Percentiles rank a stretch among this genome's conserved stretches.
Conservation (phyloP, 2,113 vertebrate genomes). For the Psilopsiagon aymara region DNA sequence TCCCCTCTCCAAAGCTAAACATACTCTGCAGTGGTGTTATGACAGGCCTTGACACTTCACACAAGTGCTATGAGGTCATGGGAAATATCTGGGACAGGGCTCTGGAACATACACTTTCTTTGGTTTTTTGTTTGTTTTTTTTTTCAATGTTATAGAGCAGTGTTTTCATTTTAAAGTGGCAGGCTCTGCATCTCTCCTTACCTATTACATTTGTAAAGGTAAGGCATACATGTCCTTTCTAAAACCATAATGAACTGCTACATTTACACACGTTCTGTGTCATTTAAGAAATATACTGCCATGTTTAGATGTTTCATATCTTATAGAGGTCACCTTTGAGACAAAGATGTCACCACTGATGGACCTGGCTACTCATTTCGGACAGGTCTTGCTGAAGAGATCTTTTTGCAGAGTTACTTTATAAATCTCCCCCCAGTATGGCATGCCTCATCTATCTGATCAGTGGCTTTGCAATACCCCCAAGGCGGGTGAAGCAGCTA, state of each 20-base stretch:
- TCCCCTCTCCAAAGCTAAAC: neutral
- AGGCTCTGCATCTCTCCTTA: neutral
- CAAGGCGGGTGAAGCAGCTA: neutral
- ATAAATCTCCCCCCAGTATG: neutral
- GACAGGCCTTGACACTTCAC: neutral
- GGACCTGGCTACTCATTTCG: neutral
- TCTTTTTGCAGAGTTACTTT: neutral
- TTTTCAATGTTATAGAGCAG: neutral
- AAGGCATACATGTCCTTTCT: neutral
- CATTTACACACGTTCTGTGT: neutral
- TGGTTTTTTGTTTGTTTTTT: neutral
- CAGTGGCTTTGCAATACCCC: neutral
- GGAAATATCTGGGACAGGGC: neutral
- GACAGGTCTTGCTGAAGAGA: neutral
- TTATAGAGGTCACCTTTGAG: neutral
- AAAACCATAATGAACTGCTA: neutral
- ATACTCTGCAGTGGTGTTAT: accelerated
- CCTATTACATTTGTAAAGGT: neutral
- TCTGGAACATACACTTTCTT: neutral
- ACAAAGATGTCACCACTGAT: neutral
- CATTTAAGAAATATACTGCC: neutral
- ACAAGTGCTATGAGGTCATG: neutral
- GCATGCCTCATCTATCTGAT: neutral
- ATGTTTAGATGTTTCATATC: neutral
- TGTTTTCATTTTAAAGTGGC: neutral